Base-by-base conservation (phyloP, 2,888 invertebrate species). In the Watsonalla cultraria region DNA sequence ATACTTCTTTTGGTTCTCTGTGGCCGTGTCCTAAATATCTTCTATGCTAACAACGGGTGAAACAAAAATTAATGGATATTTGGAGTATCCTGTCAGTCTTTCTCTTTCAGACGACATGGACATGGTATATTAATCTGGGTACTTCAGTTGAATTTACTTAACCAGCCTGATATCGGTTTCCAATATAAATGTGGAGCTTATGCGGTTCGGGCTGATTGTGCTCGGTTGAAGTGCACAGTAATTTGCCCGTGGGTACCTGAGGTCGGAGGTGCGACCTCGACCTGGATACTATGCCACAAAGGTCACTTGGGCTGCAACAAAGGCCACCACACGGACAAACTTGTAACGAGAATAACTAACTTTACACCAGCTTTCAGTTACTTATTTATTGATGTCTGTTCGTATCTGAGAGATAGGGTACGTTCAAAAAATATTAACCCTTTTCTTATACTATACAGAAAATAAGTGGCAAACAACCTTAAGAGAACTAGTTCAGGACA, bases 221-320 rank as follows among this genome's bases (percentile, higher is more conserved):
- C 60, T 61, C 65, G 62, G 62, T 59, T 55, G 54, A 57, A 62
- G 61, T 59, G 54, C 53, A 56, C 55, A 53, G 57, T 68, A 72
- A 69, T 65, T 59, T 68, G 61, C 68, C 66, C 58, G 65, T 58
- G 64, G 66, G 69, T 66, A 57, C 62, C 64, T 59, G 64, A 60
- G 71, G 72, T 77, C 74, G 72, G 60, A 64, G 64, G 58, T 59
- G 61, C 61, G 81, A 81, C 83, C 85, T 82, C 80, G 80, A 80
- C 84, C 84, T 70, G 68, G 59, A 80, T 81, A 73, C 70, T 61
- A 57, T 60, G 62, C 59, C 65, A 61, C 67, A 74, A 76, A 84
- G 81, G 78, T 76, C 79, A 74, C 59, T 55, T 72, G 63, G 62
- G 67, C 64, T 76, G 72, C 73, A 72, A 53, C 56, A 61, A 64